Evolutionary conservation across 2,113 vertebrate genomes (phyloP).

Genomic region (Buteo buteo): DNA sequence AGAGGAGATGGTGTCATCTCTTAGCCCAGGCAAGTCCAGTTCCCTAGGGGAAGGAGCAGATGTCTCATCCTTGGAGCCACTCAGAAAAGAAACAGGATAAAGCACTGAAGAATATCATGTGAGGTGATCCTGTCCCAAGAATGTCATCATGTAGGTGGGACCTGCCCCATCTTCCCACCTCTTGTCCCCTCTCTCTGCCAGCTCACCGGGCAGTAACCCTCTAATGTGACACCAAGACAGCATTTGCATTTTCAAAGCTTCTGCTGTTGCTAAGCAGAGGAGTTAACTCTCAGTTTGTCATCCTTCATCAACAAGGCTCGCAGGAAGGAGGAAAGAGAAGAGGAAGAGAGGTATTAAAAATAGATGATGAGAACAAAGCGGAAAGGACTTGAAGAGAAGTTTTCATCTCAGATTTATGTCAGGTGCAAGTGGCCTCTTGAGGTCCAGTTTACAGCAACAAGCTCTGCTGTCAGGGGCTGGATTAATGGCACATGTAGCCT

Average conservation of each 20-base stretch:
- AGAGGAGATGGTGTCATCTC: not conserved
- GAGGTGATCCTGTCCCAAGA: not conserved
- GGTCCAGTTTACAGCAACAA: not conserved
- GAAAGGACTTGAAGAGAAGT: not conserved
- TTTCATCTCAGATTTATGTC: not conserved
- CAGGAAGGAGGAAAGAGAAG: not conserved
- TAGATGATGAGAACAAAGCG: not conserved
- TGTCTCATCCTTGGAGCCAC: not conserved
- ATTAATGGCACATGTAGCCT: not conserved
- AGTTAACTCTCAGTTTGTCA: not conserved
- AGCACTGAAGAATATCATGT: not conserved
- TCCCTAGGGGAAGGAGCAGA: not conserved
- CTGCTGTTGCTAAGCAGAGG: conserved; percentile 49
- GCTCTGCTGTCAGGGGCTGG: not conserved
- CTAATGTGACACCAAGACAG: not conserved
- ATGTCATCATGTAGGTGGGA: not conserved
- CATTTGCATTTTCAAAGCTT: conserved; percentile 6
- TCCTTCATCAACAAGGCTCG: not conserved
- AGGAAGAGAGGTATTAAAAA: conserved; percentile 14
- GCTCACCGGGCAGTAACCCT: not conserved
- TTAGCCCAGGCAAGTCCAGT: not conserved
- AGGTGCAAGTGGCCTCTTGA: not conserved
- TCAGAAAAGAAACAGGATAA: not conserved
- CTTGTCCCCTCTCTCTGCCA: not conserved
- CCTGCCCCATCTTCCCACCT: not conserved